phyloP scores from a whole-genome alignment of 2,888 invertebrate genomes.

The Agriopis leucophaearia region DNA sequence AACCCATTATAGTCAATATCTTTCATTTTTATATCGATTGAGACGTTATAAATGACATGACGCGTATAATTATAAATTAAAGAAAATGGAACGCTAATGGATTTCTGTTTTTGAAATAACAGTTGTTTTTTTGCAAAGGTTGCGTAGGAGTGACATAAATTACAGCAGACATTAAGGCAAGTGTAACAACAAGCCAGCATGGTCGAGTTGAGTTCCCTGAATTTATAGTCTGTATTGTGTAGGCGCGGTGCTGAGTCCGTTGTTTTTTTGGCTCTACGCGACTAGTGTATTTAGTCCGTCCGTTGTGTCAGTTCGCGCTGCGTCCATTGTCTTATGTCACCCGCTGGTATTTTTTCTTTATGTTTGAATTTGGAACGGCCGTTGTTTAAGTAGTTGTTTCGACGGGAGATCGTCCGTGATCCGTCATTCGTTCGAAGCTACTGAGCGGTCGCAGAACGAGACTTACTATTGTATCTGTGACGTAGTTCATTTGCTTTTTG shows the following conservation, averaged over 20 bases:
- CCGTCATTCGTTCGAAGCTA: conserved; percentile 74
- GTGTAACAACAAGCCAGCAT: conserved; percentile 52
- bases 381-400: conserved; percentile 65
- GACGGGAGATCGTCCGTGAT: conserved; percentile 54
- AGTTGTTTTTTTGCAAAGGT: conserved; percentile 56
- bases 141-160: conserved; percentile 71
- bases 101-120: conserved; percentile 57
- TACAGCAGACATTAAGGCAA: conserved; percentile 53
- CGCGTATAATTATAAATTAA: conserved; percentile 56
- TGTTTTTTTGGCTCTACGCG: conserved; percentile 40
- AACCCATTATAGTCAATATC: conserved; percentile 59
- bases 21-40: conserved; percentile 56
- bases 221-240: conserved; percentile 52
- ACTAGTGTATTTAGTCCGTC: conserved; percentile 55
- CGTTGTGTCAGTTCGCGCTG: conserved; percentile 16
- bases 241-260: conserved; percentile 57
- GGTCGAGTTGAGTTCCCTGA: conserved; percentile 54
- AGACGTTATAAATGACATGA: conserved; percentile 58
- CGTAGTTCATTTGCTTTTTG: conserved; percentile 12
- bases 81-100: conserved; percentile 51
- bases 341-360: conserved; percentile 56
- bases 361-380: conserved; percentile 44
- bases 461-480: conserved; percentile 9
- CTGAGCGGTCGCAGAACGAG: conserved; percentile 67
- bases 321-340: conserved; percentile 35